These are phyloP conservation scores for Diacarnus erythraeanus DNA, from an alignment of 37 sponge, comb jelly and placozoan genomes.

Conservation along the genomic window DNA sequence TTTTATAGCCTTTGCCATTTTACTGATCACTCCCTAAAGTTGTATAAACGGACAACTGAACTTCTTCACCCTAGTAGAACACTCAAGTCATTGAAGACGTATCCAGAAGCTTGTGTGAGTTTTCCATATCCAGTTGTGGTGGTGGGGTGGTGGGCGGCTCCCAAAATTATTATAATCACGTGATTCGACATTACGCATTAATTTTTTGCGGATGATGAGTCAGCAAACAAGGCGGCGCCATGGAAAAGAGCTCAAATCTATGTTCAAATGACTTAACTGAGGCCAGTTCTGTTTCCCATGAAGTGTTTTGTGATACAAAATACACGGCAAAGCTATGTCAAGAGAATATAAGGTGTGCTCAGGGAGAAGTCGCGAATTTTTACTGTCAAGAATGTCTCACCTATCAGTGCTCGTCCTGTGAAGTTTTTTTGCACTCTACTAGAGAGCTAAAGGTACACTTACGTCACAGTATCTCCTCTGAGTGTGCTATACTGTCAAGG, in stretches of 20 bases:
- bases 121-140: too few species aligned
- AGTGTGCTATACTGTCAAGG: too few species aligned
- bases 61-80: too few species aligned
- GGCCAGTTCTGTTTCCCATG: not conserved
- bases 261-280: not conserved
- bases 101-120: too few species aligned
- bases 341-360: constrained; percentile 19
- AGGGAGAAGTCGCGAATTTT: not conserved
- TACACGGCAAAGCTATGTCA: constrained; percentile 8
- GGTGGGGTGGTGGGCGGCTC: too few species aligned
- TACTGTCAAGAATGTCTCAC: constrained; percentile 66
- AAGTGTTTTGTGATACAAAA: not conserved
- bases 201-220: not conserved
- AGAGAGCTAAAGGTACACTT: constrained; percentile 19
- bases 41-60: not conserved
- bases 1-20: constrained; percentile 49
- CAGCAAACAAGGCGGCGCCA: not conserved
- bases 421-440: constrained; percentile 47
- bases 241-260: not conserved
- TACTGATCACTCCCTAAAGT: not conserved
- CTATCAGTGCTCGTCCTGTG: constrained; percentile 59
- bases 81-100: too few species aligned
- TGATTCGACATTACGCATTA: not conserved
- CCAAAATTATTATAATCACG: too few species aligned
- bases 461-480: not conserved